These are phyloP conservation scores for Spondyliosoma cantharus DNA, from an alignment of 2,797 vertebrate species.

Conservation along the genomic window DNA sequence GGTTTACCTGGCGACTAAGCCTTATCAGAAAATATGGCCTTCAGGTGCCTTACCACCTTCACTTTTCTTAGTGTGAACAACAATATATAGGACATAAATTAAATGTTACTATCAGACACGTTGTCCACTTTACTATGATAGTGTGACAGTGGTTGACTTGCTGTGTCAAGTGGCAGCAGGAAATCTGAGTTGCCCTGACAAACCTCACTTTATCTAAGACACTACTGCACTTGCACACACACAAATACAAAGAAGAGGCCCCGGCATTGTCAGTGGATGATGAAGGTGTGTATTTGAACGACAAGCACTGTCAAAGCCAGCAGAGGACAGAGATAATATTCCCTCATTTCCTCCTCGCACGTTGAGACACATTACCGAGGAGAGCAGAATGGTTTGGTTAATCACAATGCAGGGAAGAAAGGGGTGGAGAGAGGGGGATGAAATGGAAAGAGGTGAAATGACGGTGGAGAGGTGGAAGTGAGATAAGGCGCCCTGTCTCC, in stretches of 20 bases:
- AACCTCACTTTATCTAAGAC: constrained; percentile 27
- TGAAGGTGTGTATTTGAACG: constrained; percentile 42
- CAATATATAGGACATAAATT: not conserved
- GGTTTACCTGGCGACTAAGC: not conserved
- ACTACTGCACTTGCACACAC: not conserved
- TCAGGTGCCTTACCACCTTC: not conserved
- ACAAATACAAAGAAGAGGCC: constrained; percentile 16
- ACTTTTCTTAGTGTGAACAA: not conserved
- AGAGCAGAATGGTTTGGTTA: constrained; percentile 31
- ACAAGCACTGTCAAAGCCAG: constrained; percentile 35
- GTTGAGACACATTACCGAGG: constrained; percentile 29
- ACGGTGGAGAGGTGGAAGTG: constrained; percentile 8
- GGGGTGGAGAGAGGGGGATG: constrained; percentile 10
- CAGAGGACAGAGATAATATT: constrained; percentile 45
- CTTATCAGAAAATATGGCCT: not conserved
- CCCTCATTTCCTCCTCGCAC: constrained; percentile 49
- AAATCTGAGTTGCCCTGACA: constrained; percentile 19
- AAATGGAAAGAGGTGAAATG: constrained; percentile 28
- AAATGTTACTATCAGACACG: not conserved
- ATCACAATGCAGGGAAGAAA: constrained; percentile 34
- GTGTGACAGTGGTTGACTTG: not conserved
- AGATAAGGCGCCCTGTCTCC: constrained; percentile 41
- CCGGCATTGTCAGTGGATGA: not conserved
- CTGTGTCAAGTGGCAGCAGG: constrained; percentile 38
- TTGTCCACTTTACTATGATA: constrained; percentile 7